These are phyloP conservation scores for Botia almorhae DNA, from an alignment of 2,797 vertebrate genomes.

Conservation along the genomic window DNA sequence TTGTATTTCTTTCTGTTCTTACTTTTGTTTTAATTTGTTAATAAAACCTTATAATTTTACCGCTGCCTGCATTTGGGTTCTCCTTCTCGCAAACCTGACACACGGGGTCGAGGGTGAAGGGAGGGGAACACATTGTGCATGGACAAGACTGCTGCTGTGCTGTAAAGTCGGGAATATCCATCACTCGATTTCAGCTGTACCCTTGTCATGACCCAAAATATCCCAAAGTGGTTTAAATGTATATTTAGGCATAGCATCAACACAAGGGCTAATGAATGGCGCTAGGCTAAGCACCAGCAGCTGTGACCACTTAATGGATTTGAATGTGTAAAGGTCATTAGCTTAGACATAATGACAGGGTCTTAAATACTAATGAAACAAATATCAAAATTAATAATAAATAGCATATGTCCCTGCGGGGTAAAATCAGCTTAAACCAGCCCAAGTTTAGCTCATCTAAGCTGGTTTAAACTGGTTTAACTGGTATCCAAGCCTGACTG, in stretches of 20 bases:
- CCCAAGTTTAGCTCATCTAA: neutral
- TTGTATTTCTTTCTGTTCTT: too few relatives aligned
- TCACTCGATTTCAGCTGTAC: conserved; percentile 23
- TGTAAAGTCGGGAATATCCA: conserved; percentile 34
- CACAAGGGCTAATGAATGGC: conserved; percentile 16
- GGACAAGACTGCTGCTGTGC: conserved; percentile 35
- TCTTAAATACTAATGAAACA: neutral
- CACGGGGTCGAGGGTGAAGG: conserved; percentile 48
- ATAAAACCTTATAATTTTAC: too few relatives aligned
- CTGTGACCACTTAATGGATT: conserved; percentile 30
- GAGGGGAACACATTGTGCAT: conserved; percentile 33
- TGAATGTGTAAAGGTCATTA: conserved; percentile 21
- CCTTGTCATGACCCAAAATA: conserved; percentile 41
- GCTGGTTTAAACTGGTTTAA: neutral
- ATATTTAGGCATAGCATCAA: conserved; percentile 47
- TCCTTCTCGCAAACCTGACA: too few relatives aligned
- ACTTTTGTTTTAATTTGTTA: too few relatives aligned
- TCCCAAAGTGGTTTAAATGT: conserved; percentile 46
- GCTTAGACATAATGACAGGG: neutral
- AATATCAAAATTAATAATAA: neutral
- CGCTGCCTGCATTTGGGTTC: too few relatives aligned
- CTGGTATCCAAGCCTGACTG: neutral
- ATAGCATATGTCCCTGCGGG: neutral
- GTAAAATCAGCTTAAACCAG: neutral
- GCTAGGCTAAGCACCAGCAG: conserved; percentile 27